Base-by-base conservation (phyloP, 64 coral and sea anemone genomes). In the Porites lutea region DNA sequence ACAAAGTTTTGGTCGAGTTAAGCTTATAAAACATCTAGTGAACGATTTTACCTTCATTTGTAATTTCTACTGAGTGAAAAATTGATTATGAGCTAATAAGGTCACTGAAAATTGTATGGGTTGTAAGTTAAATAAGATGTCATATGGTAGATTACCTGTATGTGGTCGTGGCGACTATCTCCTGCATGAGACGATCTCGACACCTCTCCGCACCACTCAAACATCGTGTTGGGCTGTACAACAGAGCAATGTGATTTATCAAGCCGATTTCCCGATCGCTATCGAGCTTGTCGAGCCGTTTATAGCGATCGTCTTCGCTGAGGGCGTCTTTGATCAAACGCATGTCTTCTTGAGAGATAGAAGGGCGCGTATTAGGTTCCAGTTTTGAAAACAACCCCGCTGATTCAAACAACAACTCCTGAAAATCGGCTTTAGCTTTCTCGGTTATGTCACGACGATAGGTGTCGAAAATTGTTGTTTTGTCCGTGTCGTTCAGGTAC, bases 391-490 rank as follows among this genome's bases (percentile, higher is more conserved):
- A 99, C 71, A 93, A 90, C 44, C 88, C 83, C 11, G 97, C 97
- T 53, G 97, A 99, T 75, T 99, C 97, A 61, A 99, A 99, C 45
- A 99, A 82, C 65, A 99, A 94, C 57, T 99, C 97, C 44, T 99
- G 97, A 74, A 99, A 99, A 71, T 99, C 97, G 45, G 89, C 78
- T 84, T 95, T 93, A 48, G 94, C 97, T 80, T 96, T 88, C 57
- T 90, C 97, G 9, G 87, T 85, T 55, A 99, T 96, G 88, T 99
- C 97, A 6, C 91, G 80, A 50, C 93, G 91, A 72, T 96, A 99
- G 20, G 66, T 63, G 90, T 99, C 94, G 72, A 99, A 99, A 73
- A 99, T 99, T 51, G 73, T 61, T 65, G 74, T 80, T 65, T 92
- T 87, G 60, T 99, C 97, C 6, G 75, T 63, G 45, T 99, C 89